phyloP scores from a whole-genome alignment of 2,113 vertebrate species.

The Hyperopisus bebe region DNA sequence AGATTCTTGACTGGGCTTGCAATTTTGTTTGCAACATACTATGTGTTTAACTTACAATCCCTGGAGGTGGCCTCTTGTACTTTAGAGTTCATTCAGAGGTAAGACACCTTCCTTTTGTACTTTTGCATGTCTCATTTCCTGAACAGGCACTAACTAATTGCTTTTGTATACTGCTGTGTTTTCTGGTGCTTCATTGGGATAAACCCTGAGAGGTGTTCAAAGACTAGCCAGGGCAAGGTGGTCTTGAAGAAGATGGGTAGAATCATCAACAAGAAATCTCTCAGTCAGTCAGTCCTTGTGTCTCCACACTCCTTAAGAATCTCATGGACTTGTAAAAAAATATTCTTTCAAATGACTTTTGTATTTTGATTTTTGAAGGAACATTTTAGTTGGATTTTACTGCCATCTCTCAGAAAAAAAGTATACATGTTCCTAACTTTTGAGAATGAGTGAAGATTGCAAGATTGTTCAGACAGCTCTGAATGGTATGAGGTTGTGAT shows the following conservation, averaged over 20 bases:
- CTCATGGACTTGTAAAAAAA: neutral
- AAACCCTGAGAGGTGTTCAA: constrained; percentile 15
- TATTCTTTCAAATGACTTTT: neutral
- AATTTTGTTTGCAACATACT: too few relatives aligned
- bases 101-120: neutral
- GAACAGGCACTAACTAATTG: neutral
- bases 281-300: neutral
- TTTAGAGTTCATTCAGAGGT: too few relatives aligned
- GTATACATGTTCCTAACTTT: neutral
- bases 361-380: neutral
- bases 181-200: constrained; percentile 14
- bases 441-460: neutral
- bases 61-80: too few relatives aligned
- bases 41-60: too few relatives aligned
- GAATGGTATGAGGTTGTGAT: neutral
- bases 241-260: neutral
- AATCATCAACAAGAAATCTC: neutral
- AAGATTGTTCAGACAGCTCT: neutral
- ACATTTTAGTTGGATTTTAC: neutral
- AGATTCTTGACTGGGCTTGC: too few relatives aligned
- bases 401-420: neutral
- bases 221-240: neutral
- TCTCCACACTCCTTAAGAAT: neutral
- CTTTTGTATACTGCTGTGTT: neutral
- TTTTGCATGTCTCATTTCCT: neutral